A percentile compares a stretch with the other conserved stretches of the same genome.
Conservation (phyloP, 2,888 invertebrate genomes). For the Acanthococcus lagerstroemiae region DNA sequence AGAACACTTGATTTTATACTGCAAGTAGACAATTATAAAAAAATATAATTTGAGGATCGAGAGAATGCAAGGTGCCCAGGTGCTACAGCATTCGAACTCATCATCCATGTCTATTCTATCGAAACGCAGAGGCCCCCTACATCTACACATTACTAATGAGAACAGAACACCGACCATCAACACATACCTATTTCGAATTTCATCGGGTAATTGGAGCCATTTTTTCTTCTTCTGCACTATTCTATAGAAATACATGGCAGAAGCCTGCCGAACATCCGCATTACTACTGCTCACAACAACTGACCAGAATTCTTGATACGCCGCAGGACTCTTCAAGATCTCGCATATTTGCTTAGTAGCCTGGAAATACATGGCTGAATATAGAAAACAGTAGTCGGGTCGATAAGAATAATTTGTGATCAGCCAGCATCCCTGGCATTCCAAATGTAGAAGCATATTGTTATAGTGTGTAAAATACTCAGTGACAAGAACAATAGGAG, state of each 20-base stretch:
- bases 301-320: slow-evolving; percentile 15
- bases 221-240: slow-evolving; percentile 13
- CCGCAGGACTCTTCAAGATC: slow-evolving; percentile 5
- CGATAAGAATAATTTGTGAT: too few relatives aligned
- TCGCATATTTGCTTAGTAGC: neutral
- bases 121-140: too few relatives aligned
- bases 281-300: slow-evolving; percentile 15
- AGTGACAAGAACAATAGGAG: too few relatives aligned
- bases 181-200: neutral
- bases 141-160: neutral
- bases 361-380: neutral
- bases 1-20: slow-evolving; percentile 14
- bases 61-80: too few relatives aligned
- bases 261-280: slow-evolving; percentile 15
- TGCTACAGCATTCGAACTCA: too few relatives aligned
- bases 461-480: too few relatives aligned
- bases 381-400: too few relatives aligned
- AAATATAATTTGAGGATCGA: neutral
- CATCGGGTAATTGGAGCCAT: slow-evolving; percentile 9
- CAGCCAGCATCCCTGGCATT: too few relatives aligned
- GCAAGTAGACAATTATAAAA: neutral
- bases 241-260: slow-evolving; percentile 19
- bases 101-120: too few relatives aligned
- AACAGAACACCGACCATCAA: neutral
- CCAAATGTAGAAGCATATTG: too few relatives aligned